These are phyloP conservation scores for Melanerpes formicivorus DNA, from an alignment of 2,113 vertebrate genomes.

Conservation along the genomic window DNA sequence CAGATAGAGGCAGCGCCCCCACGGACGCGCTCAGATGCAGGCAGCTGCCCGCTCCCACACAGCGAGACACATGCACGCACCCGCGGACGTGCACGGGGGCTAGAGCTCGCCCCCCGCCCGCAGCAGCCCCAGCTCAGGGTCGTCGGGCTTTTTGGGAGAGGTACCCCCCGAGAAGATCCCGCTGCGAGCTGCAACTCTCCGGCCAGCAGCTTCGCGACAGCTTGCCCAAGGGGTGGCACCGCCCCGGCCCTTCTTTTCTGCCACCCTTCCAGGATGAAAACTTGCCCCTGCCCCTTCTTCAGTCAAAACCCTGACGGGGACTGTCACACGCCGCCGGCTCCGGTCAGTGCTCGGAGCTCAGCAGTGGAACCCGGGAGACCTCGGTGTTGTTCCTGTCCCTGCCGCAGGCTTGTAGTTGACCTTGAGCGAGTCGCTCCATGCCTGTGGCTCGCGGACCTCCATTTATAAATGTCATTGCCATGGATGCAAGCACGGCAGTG, in stretches of 20 bases:
- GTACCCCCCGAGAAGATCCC: not conserved
- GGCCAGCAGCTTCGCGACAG: not conserved
- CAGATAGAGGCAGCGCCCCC: not conserved
- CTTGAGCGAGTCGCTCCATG: not conserved
- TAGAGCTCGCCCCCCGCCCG: not conserved
- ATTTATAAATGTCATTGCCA: not conserved
- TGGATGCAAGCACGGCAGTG: not conserved
- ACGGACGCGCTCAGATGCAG: not conserved
- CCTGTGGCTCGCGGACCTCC: not conserved
- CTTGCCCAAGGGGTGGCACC: not conserved
- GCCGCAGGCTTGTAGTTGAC: constrained; percentile 14
- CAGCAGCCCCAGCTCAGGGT: not conserved
- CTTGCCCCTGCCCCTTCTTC: not conserved
- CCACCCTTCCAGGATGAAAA: not conserved
- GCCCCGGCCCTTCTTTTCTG: not conserved
- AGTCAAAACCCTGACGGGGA: not conserved
- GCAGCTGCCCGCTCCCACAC: not conserved
- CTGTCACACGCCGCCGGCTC: not conserved
- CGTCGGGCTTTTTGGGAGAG: not conserved
- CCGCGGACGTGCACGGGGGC: not conserved
- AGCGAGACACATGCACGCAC: not conserved
- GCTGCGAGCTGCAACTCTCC: not conserved
- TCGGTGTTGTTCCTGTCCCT: not conserved
- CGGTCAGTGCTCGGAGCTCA: not conserved
- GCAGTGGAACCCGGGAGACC: not conserved